Base-by-base conservation (phyloP, 2,113 vertebrate genomes). In the Clarias gariepinus region DNA sequence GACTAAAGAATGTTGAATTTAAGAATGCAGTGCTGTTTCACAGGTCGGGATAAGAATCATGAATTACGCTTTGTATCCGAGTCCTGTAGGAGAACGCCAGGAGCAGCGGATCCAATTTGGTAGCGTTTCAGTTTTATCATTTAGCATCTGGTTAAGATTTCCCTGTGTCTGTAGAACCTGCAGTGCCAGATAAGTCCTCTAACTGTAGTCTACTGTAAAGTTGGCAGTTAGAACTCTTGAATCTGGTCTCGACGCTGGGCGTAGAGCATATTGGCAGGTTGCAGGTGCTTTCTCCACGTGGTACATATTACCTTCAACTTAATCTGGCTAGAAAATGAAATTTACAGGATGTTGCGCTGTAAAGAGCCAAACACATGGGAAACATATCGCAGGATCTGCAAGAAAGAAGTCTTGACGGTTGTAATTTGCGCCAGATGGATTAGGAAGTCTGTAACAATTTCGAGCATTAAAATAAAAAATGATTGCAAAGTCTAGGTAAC, bases 301-400 rank as follows among this genome's bases (percentile, higher is more conserved):
- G 16, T 55, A 77, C 53, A 77, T 77, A 77, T 55, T 55, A 77
- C 74, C 52, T 55, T 79, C n/a, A 30, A 3, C 28, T 79, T 79
- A 33, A 33, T 55, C 74, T 78, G 74, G 47, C 74, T 78, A 3
- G 15, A 55, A 55, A 78, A 55, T 78, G 13, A 55, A 55, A 55
- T 52, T 55, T 78, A 1, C 52, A 52, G 41, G 41, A 76, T 76
- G 73, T 76, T 76, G 73, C 55, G 55, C 47, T 52, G 2, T 52
- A 25, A 76, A 52, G 41, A 52, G 74, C 55, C 77, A 58, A 79
- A 30, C 55, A 58, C 77, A 79, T 58, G 77, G 77, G n/a, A 58
- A 57, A 58, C 76, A 57, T 30, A 28, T 79, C 19, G 53, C 53
- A 79, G 76, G 15, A 57, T 57, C 25, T 28, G 74, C 47, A 55